phyloP scores from a whole-genome alignment of 2,797 vertebrate genomes.

The Chanos chanos region DNA sequence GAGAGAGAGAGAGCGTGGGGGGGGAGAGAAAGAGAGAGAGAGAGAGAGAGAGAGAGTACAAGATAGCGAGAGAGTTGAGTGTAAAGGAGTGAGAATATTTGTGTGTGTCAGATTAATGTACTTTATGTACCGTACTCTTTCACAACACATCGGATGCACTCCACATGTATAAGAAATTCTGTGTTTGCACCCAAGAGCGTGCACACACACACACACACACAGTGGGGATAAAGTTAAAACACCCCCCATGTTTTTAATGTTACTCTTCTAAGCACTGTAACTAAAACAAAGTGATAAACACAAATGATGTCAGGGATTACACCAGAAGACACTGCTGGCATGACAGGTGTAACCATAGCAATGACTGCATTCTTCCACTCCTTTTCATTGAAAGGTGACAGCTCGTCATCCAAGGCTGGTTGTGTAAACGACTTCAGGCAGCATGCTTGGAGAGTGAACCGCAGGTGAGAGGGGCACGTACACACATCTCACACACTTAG shows the following conservation, averaged over 20 bases:
- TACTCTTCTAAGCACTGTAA: no score
- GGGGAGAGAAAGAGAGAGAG: no score
- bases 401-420: conserved; percentile 51
- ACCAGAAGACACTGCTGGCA: conserved; percentile 51
- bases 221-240: no score
- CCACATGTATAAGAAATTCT: no score
- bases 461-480: conserved; percentile 46
- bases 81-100: background rate
- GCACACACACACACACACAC: no score
- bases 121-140: background rate
- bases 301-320: conserved; percentile 63
- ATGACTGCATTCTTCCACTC: conserved; percentile 48
- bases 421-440: conserved; percentile 61
- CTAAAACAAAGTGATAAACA: conserved; percentile 73
- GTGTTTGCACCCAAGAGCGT: no score
- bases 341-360: conserved; percentile 57
- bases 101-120: background rate
- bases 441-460: conserved; percentile 19
- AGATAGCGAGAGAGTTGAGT: no score
- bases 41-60: no score
- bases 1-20: no score
- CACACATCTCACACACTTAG: conserved; percentile 25
- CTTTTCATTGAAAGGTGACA: conserved; percentile 57
- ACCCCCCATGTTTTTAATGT: no score
- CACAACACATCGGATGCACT: background rate